Conservation (phyloP, 2,888 invertebrate species). For the Cephonodes hylas region DNA sequence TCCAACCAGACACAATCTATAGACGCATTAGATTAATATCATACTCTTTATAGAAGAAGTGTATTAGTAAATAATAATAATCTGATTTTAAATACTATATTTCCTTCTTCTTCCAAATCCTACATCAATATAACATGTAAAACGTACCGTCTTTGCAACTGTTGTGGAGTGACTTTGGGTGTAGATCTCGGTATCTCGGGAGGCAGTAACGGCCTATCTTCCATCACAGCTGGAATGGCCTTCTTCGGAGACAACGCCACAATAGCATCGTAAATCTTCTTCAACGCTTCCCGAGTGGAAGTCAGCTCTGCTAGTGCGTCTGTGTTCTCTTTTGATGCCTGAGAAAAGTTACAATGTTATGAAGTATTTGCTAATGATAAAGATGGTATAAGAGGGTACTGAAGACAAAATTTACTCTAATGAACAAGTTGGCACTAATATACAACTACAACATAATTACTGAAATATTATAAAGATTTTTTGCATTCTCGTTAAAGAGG, state of each 20-base stretch:
- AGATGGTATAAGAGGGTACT: too few species aligned
- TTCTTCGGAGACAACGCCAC: slow-evolving; percentile 82
- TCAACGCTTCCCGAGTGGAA: slow-evolving; percentile 81
- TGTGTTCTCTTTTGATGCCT: slow-evolving; percentile 78
- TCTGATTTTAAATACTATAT: too few species aligned
- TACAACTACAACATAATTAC: neutral
- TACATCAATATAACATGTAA: neutral
- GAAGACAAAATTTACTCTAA: neutral
- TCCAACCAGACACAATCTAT: neutral
- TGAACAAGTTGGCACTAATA: neutral
- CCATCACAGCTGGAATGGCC: slow-evolving; percentile 76
- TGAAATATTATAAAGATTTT: too few species aligned
- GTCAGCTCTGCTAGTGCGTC: slow-evolving; percentile 83
- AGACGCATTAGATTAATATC: neutral
- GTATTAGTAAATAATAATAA: too few species aligned
- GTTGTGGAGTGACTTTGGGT: slow-evolving; percentile 70
- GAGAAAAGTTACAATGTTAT: slow-evolving; percentile 2
- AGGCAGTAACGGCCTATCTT: slow-evolving; percentile 67
- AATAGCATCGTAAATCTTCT: slow-evolving; percentile 83
- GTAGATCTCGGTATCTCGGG: slow-evolving; percentile 57
- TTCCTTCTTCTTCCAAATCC: too few species aligned
- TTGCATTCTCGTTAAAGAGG: too few species aligned
- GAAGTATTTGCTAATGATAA: neutral
- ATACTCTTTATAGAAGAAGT: too few species aligned
- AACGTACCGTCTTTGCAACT: slow-evolving; percentile 71